A percentile compares a stretch with the other conserved stretches of the same genome.
Evolutionary conservation across 2,113 vertebrate genomes (phyloP).

Genomic region (Carettochelys insculpta): DNA sequence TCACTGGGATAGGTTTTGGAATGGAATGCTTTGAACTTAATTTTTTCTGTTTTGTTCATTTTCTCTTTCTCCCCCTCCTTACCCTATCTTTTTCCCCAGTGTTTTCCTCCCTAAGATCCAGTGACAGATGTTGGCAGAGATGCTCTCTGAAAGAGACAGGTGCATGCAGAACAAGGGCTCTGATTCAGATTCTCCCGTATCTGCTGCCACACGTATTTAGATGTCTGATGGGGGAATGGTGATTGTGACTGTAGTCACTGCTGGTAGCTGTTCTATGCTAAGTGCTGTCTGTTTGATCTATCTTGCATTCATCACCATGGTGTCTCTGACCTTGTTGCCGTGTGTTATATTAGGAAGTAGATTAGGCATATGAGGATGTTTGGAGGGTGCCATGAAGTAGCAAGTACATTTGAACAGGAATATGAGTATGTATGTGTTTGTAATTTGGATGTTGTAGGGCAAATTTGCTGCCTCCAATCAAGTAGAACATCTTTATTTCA

Average conservation of each 20-base stretch:
- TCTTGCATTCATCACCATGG: rapidly evolving
- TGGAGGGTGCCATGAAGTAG: neutral
- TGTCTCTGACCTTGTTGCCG: neutral
- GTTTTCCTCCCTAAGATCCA: neutral
- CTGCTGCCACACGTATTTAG: neutral
- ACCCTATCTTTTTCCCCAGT: no score
- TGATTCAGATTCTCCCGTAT: neutral
- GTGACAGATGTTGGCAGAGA: neutral
- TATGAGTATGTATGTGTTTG: neutral
- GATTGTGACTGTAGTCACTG: neutral
- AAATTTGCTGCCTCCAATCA: neutral
- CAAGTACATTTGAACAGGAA: neutral
- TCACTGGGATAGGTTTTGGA: no score
- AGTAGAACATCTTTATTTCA: neutral
- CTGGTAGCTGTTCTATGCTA: neutral
- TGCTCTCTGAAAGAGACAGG: neutral
- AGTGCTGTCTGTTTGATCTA: neutral
- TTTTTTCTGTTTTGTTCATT: no score
- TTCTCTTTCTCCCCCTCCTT: neutral
- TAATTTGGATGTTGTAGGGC: neutral
- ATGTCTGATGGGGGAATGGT: neutral
- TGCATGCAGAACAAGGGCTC: neutral
- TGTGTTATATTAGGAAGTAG: rapidly evolving
- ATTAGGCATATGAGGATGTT: neutral
- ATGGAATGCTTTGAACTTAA: neutral